phyloP scores from a whole-genome alignment of 2,797 vertebrate species.

The Limosa lapponica region DNA sequence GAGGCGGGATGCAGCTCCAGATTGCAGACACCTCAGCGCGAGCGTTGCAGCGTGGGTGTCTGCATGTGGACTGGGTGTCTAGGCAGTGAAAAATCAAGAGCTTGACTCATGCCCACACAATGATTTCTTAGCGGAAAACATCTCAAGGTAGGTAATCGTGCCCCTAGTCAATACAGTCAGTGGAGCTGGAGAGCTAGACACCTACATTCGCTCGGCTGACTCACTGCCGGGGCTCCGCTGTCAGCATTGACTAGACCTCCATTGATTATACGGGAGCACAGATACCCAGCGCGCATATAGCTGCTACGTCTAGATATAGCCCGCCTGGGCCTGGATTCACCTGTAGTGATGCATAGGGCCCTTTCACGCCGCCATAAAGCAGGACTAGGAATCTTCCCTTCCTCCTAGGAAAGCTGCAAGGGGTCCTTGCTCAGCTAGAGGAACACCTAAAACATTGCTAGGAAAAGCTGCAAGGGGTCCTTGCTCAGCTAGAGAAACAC shows the following conservation, averaged over 20 bases:
- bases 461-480: not conserved
- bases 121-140: constrained; percentile 38
- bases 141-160: not conserved
- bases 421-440: not conserved
- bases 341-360: rapidly evolving
- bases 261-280: not conserved
- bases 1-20: not conserved
- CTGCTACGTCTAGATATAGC: not conserved
- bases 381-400: not conserved
- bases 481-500: not conserved
- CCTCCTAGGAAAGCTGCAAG: not conserved
- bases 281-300: not conserved
- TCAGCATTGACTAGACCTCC: constrained; percentile 22
- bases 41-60: constrained; percentile 7
- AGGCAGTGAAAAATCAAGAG: constrained; percentile 55
- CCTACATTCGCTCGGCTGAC: constrained; percentile 37
- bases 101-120: constrained; percentile 34
- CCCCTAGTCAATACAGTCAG: constrained; percentile 29
- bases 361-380: not conserved
- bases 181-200: constrained; percentile 34
- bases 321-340: not conserved
- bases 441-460: not conserved
- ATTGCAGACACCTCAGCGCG: not conserved
- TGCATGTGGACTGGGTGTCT: constrained; percentile 40
- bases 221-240: not conserved